phyloP scores from a whole-genome alignment of 2,797 vertebrate species.

The Amphiprion clarkii region DNA sequence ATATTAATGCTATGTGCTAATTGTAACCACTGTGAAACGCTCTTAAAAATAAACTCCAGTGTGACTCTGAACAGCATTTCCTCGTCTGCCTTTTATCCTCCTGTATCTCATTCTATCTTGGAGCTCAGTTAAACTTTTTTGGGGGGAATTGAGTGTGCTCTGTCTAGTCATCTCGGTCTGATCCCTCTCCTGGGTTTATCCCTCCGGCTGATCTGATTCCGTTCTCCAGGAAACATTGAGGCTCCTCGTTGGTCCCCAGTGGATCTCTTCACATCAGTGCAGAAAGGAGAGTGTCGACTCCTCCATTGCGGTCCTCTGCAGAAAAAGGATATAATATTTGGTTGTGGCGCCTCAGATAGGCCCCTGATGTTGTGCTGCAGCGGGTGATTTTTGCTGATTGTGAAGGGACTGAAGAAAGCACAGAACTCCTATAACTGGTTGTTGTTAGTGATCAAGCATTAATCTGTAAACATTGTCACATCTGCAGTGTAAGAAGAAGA shows the following conservation, averaged over 20 bases:
- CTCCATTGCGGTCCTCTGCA: conserved; percentile 36
- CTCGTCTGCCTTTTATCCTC: not conserved
- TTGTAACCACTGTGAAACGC: conserved; percentile 8
- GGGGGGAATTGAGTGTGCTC: conserved; percentile 33
- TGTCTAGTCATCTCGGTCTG: conserved; percentile 47
- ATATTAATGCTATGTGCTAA: not conserved
- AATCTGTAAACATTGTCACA: conserved; percentile 5
- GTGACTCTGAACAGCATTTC: conserved; percentile 10
- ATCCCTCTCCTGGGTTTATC: conserved; percentile 64
- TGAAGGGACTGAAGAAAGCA: conserved; percentile 14
- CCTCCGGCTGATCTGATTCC: conserved; percentile 51
- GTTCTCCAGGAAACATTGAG: conserved; percentile 55
- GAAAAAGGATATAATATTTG: conserved; percentile 43
- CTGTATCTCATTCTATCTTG: conserved; percentile 22
- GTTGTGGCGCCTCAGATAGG: conserved; percentile 32
- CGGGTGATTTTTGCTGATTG: conserved; percentile 29
- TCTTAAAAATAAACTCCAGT: conserved; percentile 45
- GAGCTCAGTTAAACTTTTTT: conserved; percentile 46
- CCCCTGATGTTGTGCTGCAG: conserved; percentile 17
- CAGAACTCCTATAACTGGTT: not conserved
- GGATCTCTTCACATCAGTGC: conserved; percentile 42
- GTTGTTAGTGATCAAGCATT: conserved; percentile 20
- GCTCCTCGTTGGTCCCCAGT: conserved; percentile 36
- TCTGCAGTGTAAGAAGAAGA: not conserved
- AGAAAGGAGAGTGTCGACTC: conserved; percentile 34